Evolutionary conservation across 2,888 invertebrate genomes (phyloP).

Genomic region (Teinopalpus imperialis): DNA sequence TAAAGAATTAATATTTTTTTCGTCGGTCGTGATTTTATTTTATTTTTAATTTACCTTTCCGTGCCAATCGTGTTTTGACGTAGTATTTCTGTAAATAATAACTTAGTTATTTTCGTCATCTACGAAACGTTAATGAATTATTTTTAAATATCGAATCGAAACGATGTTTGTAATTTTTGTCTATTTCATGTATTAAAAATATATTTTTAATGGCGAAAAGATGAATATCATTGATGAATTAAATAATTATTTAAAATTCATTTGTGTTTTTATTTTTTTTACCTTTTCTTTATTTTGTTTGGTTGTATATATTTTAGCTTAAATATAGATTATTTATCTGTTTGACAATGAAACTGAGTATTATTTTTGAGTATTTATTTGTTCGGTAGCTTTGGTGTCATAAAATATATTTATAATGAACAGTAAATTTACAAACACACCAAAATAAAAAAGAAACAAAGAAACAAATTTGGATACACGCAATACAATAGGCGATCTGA

Average conservation of each 20-base stretch:
- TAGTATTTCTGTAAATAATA: constrained; percentile 47
- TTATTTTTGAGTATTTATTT: too few species aligned
- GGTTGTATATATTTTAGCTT: too few species aligned
- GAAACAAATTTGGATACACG: too few species aligned
- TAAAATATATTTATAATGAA: too few species aligned
- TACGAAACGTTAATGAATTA: constrained; percentile 20
- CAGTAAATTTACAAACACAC: too few species aligned
- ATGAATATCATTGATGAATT: constrained; percentile 62
- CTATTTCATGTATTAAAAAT: constrained; percentile 45
- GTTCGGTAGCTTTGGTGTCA: too few species aligned
- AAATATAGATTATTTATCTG: too few species aligned
- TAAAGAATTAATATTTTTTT: constrained; percentile 43
- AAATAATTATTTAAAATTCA: constrained; percentile 58
- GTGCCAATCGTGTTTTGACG: constrained; percentile 63
- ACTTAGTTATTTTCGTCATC: constrained; percentile 32
- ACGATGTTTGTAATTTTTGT: constrained; percentile 39
- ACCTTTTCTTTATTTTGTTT: too few species aligned
- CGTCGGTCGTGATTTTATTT: constrained; percentile 28
- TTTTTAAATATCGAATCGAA: constrained; percentile 25
- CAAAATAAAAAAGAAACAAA: too few species aligned
- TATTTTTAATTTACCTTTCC: constrained; percentile 55
- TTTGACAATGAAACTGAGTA: too few species aligned
- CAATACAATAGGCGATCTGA: too few species aligned
- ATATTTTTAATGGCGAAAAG: constrained; percentile 53
- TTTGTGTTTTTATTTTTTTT: constrained; percentile 33